Evolutionary conservation across 2,888 invertebrate genomes (phyloP), one percentile per base, ranked within the genome.

Genomic region (Synergus japonicus): DNA sequence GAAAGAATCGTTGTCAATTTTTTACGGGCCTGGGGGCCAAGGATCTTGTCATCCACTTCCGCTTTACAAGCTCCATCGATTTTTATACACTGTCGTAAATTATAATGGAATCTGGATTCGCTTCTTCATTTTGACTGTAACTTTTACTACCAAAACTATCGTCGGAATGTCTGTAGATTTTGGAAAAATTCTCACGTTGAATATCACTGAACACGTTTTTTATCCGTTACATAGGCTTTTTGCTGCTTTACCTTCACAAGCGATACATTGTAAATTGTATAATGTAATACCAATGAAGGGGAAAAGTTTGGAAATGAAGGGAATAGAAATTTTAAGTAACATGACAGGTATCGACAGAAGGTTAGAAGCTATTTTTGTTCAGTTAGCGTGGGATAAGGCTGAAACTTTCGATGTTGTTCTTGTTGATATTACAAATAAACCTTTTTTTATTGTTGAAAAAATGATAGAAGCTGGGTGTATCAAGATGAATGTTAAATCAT

Each of bases 31-130:
- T 29, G 63, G 29, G 13, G 63, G 63, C 5, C 63, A 63, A 63
- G 63, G 63, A 63, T 63, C 29, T 22, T 0, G 13, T 63, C 63
- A 63, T 5, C 29, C 5, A 63, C 29, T 63, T 22, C 12, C 13
- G 22, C 63, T 13, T 22, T 63, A 63, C 29, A 63, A 29, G 63
- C 13, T 63, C 5, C 63, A 12, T 0, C 63, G 29, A 63, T 63
- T 13, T 7, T 13, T 22, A 4, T 63, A 29, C 18, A 29, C 18
- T 12, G 63, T 63, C 4, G 63, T 63, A 9, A 63, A 63, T 63
- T 63, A 63, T 13, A 63, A 63, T 29, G 63, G 63, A 13, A 29
- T 63, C 2, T 63, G 63, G 63, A 63, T 63, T 63, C 63, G 63
- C 13, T 63, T 63, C 2, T 29, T 63, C 7, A 5, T 63, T 0